These are phyloP conservation scores for Cetoscarus ocellatus DNA, from an alignment of 2,797 vertebrate genomes.

Conservation along the genomic window DNA sequence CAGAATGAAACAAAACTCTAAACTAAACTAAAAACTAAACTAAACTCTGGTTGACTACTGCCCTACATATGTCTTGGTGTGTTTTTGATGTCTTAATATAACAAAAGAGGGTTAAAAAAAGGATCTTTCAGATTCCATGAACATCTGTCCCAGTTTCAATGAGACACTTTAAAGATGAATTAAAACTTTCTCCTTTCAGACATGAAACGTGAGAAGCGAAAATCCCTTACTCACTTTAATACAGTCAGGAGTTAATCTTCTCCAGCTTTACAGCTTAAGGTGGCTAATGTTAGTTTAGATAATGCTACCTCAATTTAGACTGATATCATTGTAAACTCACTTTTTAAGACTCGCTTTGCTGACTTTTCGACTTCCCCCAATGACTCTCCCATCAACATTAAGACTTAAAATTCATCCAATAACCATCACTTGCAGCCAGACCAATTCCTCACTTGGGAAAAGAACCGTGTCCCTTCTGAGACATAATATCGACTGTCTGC, in stretches of 20 bases:
- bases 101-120: too few species aligned
- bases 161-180: not conserved
- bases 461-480: not conserved
- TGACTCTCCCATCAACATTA: not conserved
- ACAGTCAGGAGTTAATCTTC: not conserved
- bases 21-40: too few species aligned
- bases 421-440: slow-evolving; percentile 4
- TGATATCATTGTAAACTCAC: not conserved
- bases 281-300: slow-evolving; percentile 6
- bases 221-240: not conserved
- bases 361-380: not conserved
- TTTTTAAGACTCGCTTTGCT: not conserved
- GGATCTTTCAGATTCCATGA: too few species aligned
- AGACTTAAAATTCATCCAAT: not conserved
- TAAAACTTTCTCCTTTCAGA: not conserved
- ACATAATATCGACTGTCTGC: not conserved
- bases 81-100: too few species aligned
- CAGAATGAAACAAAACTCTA: too few species aligned
- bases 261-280: not conserved
- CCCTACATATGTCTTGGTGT: too few species aligned
- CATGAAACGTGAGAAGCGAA: not conserved
- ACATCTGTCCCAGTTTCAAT: too few species aligned
- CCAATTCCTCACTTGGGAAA: not conserved
- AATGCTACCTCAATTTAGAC: slow-evolving; percentile 8
- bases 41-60: too few species aligned